phyloP scores from a whole-genome alignment of 2,888 invertebrate species.

The Nephrocerus scutellatus region DNA sequence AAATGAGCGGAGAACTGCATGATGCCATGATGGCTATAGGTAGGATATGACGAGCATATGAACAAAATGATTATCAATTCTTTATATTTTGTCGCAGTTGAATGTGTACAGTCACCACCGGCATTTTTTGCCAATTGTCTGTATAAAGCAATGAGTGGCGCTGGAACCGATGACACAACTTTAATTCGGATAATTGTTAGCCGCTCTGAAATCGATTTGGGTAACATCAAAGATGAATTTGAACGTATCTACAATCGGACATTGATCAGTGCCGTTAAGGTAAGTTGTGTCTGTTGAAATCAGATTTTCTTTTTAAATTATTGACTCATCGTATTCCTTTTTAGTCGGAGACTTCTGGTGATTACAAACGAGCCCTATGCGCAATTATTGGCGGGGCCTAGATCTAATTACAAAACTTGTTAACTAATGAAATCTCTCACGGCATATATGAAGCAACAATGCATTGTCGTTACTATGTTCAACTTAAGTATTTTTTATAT shows the following conservation, averaged over 20 bases:
- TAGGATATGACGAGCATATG: constrained; percentile 34
- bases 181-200: constrained; percentile 65
- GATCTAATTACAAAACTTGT: no score
- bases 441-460: no score
- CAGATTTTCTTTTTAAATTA: not conserved
- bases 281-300: constrained; percentile 35
- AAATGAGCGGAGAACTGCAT: constrained; percentile 58
- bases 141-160: constrained; percentile 60
- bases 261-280: constrained; percentile 57
- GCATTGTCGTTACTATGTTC: no score
- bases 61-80: no score
- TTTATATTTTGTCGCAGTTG: constrained; percentile 51
- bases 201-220: constrained; percentile 64
- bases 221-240: constrained; percentile 62
- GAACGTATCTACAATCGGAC: constrained; percentile 64
- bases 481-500: no score
- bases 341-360: constrained; percentile 54
- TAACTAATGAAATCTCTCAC: no score
- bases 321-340: constrained; percentile 21
- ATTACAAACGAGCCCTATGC: constrained; percentile 52
- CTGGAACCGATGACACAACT: constrained; percentile 65
- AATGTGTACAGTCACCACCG: constrained; percentile 60
- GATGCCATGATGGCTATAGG: constrained; percentile 62
- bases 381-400: constrained; percentile 45
- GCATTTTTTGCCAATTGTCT: constrained; percentile 64